Conservation (phyloP, 1,140 invertebrate genomes). For the Drosophila repleta region DNA sequence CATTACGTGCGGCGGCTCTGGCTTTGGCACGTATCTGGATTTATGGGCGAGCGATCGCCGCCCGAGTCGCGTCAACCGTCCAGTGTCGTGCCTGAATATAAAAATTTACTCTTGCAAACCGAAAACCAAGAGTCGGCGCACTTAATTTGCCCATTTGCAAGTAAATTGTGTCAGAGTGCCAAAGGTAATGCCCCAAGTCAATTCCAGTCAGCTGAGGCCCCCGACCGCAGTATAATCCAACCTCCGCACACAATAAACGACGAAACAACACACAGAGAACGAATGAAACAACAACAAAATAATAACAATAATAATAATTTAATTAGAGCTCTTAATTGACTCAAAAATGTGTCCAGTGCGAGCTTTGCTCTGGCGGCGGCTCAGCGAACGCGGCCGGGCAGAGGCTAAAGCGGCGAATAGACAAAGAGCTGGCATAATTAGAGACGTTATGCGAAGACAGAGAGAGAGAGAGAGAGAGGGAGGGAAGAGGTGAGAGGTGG, state of each 20-base stretch:
- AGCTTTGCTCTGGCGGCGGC: conserved; percentile 17
- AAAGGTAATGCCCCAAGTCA: conserved; percentile 47
- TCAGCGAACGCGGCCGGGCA: conserved; percentile 17
- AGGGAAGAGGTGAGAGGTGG: not conserved
- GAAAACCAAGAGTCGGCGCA: conserved; percentile 11
- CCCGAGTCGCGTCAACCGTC: conserved; percentile 31
- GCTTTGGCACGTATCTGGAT: conserved; percentile 62
- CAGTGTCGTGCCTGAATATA: conserved; percentile 21
- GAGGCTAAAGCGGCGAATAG: not conserved
- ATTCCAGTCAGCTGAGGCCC: conserved; percentile 13
- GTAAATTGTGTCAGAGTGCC: conserved; percentile 43
- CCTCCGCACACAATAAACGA: conserved; percentile 23
- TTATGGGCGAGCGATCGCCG: conserved; percentile 45
- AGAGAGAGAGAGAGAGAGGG: not conserved
- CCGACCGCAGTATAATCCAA: conserved; percentile 43
- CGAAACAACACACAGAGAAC: too few species aligned
- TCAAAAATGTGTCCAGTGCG: conserved; percentile 46
- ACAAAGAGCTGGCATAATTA: not conserved
- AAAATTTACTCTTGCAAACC: conserved; percentile 1
- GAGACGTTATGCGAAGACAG: not conserved
- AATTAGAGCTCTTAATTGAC: conserved; percentile 75
- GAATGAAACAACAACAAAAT: not conserved
- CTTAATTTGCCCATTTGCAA: conserved; percentile 31
- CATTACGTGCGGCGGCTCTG: conserved; percentile 42
- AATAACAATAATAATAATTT: conserved; percentile 74